Conservation (phyloP, 2,888 invertebrate species). For the Cheilosia soror region DNA sequence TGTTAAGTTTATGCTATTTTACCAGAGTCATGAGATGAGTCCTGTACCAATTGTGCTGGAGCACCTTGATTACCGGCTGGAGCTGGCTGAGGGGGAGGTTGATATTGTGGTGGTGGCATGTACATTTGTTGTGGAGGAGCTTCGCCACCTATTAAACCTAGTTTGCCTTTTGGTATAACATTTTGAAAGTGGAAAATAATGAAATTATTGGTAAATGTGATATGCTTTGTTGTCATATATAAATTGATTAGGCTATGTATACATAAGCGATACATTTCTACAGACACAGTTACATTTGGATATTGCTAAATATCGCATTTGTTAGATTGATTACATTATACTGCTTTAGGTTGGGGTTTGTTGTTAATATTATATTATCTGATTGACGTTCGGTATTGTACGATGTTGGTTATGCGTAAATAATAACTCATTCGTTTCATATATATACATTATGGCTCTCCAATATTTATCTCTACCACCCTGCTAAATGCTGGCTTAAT, state of each 20-base stretch:
- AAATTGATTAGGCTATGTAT: constrained; percentile 13
- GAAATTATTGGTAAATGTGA: constrained; percentile 24
- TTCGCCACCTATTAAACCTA: constrained; percentile 83
- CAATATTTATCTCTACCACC: too few species aligned
- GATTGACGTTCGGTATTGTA: constrained; percentile 17
- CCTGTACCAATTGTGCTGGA: constrained; percentile 80
- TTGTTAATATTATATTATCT: background rate
- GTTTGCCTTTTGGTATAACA: constrained; percentile 79
- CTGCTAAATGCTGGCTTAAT: too few species aligned
- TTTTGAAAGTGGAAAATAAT: constrained; percentile 12
- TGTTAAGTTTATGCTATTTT: constrained; percentile 73
- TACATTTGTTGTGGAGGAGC: constrained; percentile 81
- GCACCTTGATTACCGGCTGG: constrained; percentile 85
- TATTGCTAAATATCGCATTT: constrained; percentile 42
- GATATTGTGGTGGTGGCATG: constrained; percentile 83
- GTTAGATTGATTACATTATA: constrained; percentile 18
- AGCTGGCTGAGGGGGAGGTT: constrained; percentile 85
- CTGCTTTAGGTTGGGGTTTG: constrained; percentile 6
- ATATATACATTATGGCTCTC: background rate
- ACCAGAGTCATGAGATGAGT: constrained; percentile 77
- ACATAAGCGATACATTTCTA: constrained; percentile 69
- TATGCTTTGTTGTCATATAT: background rate
- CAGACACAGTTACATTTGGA: constrained; percentile 54
- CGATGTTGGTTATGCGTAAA: constrained; percentile 13
- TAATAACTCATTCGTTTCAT: constrained; percentile 23